Evolutionary conservation across 2,113 vertebrate species (phyloP).

Genomic region (Ailurus styani): DNA sequence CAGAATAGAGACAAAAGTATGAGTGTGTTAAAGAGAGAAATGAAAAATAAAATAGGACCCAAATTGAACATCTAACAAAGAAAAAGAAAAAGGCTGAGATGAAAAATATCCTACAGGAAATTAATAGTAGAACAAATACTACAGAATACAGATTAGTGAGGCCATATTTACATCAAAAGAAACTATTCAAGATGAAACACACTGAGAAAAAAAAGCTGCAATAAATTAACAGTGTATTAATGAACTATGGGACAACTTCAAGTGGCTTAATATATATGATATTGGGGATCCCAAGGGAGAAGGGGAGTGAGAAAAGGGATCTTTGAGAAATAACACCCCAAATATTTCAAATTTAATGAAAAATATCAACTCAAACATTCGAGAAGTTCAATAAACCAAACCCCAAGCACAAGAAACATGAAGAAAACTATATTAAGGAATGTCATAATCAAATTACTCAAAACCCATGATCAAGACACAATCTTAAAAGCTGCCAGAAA

Average conservation of each 20-base stretch:
- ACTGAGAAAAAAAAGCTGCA: neutral
- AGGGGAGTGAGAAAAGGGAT: fast-evolving
- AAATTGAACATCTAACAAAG: neutral
- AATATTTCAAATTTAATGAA: neutral
- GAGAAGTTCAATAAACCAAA: neutral
- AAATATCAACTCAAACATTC: neutral
- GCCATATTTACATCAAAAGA: neutral
- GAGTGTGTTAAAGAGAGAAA: neutral
- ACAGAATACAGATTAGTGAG: neutral
- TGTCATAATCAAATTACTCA: neutral
- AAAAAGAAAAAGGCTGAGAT: neutral
- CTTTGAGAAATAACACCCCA: neutral
- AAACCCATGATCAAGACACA: neutral
- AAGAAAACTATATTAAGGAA: neutral
- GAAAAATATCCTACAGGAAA: neutral
- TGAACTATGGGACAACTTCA: neutral
- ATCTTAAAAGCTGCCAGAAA: neutral
- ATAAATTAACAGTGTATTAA: neutral
- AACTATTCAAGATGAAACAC: neutral
- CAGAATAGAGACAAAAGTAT: neutral
- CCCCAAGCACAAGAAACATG: neutral
- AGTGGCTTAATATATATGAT: neutral
- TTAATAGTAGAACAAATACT: neutral
- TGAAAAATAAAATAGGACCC: neutral
- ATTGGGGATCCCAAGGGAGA: neutral